Evolutionary conservation across 2,797 vertebrate genomes (phyloP).

Genomic region (Gadopsis marmoratus): DNA sequence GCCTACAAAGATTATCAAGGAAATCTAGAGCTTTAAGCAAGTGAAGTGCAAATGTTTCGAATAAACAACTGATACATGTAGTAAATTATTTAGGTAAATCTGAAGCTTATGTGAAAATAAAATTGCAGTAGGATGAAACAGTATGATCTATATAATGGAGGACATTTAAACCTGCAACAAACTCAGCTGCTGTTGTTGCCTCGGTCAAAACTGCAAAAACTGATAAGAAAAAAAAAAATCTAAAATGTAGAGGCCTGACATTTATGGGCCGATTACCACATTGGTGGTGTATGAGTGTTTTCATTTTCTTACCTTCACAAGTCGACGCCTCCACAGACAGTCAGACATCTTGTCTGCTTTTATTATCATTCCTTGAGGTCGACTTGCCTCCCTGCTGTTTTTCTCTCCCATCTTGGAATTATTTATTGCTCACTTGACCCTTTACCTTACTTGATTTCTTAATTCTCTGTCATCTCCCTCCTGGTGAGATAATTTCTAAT

Average conservation of each 20-base stretch:
- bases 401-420: constrained; percentile 42
- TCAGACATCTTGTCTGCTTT: constrained; percentile 41
- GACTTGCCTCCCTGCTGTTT: constrained; percentile 29
- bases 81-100: not conserved
- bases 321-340: constrained; percentile 25
- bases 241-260: too few species aligned
- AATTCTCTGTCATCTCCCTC: constrained; percentile 8
- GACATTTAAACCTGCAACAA: too few species aligned
- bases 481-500: not conserved
- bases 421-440: constrained; percentile 50
- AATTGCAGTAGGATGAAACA: too few species aligned
- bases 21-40: not conserved
- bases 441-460: constrained; percentile 33
- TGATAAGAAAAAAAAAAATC: too few species aligned
- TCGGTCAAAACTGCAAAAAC: too few species aligned
- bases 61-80: not conserved
- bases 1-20: constrained; percentile 13
- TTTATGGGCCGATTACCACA: too few species aligned
- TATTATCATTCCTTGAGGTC: constrained; percentile 29
- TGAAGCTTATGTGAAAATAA: too few species aligned
- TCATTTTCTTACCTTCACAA: too few species aligned
- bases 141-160: too few species aligned
- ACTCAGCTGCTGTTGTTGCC: too few species aligned
- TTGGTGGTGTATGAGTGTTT: too few species aligned
- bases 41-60: not conserved